These are phyloP conservation scores for Vidua chalybeata DNA, from an alignment of 2,113 vertebrate species.

Conservation along the genomic window DNA sequence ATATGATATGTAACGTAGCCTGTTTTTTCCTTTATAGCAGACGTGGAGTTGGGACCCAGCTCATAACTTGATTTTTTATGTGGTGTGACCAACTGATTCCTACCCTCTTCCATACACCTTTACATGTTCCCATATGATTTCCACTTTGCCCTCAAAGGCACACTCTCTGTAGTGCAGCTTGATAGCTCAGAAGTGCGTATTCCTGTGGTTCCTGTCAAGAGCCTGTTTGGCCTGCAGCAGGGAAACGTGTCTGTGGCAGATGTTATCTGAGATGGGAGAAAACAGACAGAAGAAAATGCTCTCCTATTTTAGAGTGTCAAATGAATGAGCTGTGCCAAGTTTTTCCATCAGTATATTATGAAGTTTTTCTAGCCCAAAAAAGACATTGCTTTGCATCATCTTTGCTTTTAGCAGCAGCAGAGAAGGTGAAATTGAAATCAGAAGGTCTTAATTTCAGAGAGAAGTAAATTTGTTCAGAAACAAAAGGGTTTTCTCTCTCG, in stretches of 20 bases:
- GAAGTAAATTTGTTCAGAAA: background rate
- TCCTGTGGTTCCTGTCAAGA: background rate
- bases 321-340: background rate
- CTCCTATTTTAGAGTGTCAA: background rate
- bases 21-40: background rate
- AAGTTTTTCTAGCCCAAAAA: background rate
- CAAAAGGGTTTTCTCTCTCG: constrained; percentile 14
- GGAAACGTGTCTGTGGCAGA: background rate
- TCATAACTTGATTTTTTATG: background rate
- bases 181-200: background rate
- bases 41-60: background rate
- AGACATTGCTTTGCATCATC: accelerated
- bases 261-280: background rate
- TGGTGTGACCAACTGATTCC: background rate
- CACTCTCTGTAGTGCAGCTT: accelerated
- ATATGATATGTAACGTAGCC: background rate
- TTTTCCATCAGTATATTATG: background rate
- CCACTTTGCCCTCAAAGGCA: background rate
- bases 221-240: background rate
- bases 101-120: accelerated
- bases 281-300: background rate
- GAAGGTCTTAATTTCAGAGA: constrained; percentile 30
- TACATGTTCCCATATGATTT: accelerated
- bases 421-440: constrained; percentile 53
- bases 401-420: background rate